Conservation (phyloP, 2,113 vertebrate genomes). For the Lethenteron camtschaticum region DNA sequence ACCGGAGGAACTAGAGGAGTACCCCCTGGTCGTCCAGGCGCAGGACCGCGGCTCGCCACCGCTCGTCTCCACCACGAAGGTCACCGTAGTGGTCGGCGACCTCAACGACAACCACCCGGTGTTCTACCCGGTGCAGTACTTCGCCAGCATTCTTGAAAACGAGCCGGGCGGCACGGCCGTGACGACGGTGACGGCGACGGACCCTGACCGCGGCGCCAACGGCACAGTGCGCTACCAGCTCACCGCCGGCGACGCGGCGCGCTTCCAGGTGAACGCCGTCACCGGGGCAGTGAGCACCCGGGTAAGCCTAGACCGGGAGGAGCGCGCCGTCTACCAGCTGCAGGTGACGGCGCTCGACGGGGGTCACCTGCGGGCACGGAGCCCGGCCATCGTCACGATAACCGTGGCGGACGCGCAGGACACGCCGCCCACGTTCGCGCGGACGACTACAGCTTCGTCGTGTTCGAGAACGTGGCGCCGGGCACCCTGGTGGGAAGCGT, state of each 20-base stretch:
- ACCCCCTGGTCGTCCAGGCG: slow-evolving; percentile 44
- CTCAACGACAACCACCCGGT: slow-evolving; percentile 79
- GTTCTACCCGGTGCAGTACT: slow-evolving; percentile 85
- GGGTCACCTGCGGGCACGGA: slow-evolving; percentile 47
- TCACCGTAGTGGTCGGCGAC: slow-evolving; percentile 61
- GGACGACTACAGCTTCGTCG: slow-evolving; percentile 70
- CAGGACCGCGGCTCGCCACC: slow-evolving; percentile 53
- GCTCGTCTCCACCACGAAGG: slow-evolving; percentile 33
- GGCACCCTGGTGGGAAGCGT: slow-evolving; percentile 63
- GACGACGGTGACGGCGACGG: slow-evolving; percentile 51
- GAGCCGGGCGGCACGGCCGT: slow-evolving; percentile 60
- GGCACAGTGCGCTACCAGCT: slow-evolving; percentile 68
- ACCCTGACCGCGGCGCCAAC: slow-evolving; percentile 60
- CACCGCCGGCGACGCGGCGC: slow-evolving; percentile 52
- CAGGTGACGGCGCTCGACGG: slow-evolving; percentile 50
- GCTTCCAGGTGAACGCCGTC: slow-evolving; percentile 54
- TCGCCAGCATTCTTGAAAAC: slow-evolving; percentile 78
- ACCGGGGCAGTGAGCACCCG: slow-evolving; percentile 59
- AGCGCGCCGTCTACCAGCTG: slow-evolving; percentile 69
- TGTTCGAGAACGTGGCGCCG: slow-evolving; percentile 68
- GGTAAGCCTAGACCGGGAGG: slow-evolving; percentile 63
- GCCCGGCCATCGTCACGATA: slow-evolving; percentile 66
- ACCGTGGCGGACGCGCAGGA: slow-evolving; percentile 85
- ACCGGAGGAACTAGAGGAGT: slow-evolving; percentile 57
- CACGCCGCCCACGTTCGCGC: slow-evolving; percentile 66